Evolutionary conservation across 2,113 vertebrate species (phyloP).

Genomic region (Glareola pratincola): DNA sequence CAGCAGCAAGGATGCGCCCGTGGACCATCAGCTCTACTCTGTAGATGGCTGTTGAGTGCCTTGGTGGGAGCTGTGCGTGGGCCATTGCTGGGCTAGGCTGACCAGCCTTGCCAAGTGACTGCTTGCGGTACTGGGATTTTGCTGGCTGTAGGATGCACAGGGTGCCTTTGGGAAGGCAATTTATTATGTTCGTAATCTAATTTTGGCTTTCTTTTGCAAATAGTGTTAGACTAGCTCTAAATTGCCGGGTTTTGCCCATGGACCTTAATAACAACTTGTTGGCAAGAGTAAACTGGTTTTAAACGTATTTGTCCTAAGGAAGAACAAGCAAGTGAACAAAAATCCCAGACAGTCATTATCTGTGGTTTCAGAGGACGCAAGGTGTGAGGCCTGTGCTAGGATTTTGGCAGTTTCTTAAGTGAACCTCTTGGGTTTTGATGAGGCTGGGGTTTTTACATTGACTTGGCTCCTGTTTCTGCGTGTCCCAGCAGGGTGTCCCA

Average conservation of each 20-base stretch:
- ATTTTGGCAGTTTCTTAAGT: background rate
- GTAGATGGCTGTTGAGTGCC: background rate
- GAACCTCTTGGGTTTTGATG: background rate
- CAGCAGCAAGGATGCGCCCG: background rate
- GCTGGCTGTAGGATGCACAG: background rate
- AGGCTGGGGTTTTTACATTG: background rate
- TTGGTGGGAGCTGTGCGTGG: accelerated
- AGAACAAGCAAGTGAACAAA: background rate
- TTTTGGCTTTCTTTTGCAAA: background rate
- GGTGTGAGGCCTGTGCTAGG: background rate
- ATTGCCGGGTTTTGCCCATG: background rate
- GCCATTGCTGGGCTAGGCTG: background rate
- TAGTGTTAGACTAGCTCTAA: background rate
- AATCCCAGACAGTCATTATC: background rate
- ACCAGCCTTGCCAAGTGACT: background rate
- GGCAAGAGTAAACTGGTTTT: background rate
- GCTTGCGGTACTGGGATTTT: background rate
- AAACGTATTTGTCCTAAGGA: background rate
- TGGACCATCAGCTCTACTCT: background rate
- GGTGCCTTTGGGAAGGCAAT: background rate
- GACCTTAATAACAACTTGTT: background rate
- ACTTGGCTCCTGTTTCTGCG: background rate
- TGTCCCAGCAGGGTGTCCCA: background rate
- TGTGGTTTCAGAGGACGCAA: background rate
- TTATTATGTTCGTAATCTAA: background rate